Base-by-base conservation (phyloP, 2,113 vertebrate genomes). In the Oncorhynchus clarkii region DNA sequence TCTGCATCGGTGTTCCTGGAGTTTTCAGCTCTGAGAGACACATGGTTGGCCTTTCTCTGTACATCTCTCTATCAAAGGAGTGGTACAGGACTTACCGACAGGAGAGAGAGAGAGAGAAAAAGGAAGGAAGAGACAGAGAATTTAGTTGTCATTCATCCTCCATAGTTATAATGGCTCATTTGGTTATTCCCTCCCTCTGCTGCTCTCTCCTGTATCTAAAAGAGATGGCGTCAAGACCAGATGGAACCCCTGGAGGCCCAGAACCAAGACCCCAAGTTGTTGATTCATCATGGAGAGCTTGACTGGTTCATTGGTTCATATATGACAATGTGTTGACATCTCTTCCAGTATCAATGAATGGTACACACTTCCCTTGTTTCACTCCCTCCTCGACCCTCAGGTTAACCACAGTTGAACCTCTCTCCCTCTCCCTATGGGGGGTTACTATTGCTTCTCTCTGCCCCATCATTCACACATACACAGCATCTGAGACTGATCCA, bases 1-100 rank as follows among this genome's bases (percentile, higher is more conserved):
- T 70, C 81, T 84, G 87, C 87, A 89, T 89, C 84, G 89, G 87
- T 86, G 81, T 82, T 88, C 81, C 85, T 86, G 88, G 78, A 90
- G 85, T 82, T 88, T 90, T 83, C 81, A 78, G 79, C 80, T 84
- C 78, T 79, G 76, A 84, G 79, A 89, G 89, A 81, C 84, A 88
- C 86, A 88, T 87, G 84, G 83, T 84, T 89, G 81, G 78, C 73
- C 77, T 18, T 20, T 34, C 29, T 68, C 16, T 34, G 13, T 39
- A 39, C 31, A 20, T 18, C 14, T 22, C 18, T 62, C 18, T 57
- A 20, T 57, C 54, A 62, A 11, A 22, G 7, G 59, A 62, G 7
- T 64, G 74, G 78, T 86, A 54, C 14, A 16, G 39, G 39, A 45
- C 86, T 87, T 81, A 79, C 72, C 79, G 67, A 75, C 24, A 77